Evolutionary conservation across 2,113 vertebrate genomes (phyloP), one percentile per base, ranked within the genome.

Genomic region (Merops nubicus): DNA sequence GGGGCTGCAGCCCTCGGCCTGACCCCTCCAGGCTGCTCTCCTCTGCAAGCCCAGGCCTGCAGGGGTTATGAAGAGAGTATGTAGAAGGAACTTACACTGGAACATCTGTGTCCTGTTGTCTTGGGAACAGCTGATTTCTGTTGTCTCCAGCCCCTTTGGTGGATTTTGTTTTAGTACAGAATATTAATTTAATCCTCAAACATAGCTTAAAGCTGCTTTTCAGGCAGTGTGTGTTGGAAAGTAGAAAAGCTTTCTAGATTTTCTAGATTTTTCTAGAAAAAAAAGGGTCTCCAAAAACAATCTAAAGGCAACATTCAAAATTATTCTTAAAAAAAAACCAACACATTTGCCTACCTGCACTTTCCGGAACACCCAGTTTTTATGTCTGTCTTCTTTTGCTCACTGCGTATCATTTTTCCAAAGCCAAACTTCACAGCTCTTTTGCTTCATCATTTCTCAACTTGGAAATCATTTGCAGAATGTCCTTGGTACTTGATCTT

Each of bases 31-130:
- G 9, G n/a, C 34, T 11, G 1, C 33, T 45, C n/a, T 57, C 57
- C 28, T 45, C 34, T n/a, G 43, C 43, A 60, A 33, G 15, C 18
- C 34, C 42, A 68, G 74, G 47, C 47, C 51, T 72, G 42, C 2
- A 7, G 77, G 13, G 11, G 5, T 48, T 82, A 75, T 50, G 43
- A 45, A 79, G 56, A 82, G 33, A 1, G 0, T 42, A 62, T 15
- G 22, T 42, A 82, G 54, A 47, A 90, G 36, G 40, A 81, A 36
- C 0, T 0, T 9, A 14, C 0, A 2, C 31, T 40, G 3, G 21
- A 59, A 68, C 23, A 34, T n/a, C 60, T 42, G 22, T 33, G 43
- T 79, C 33, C 51, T 59, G 5, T 54, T 88, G 33, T 64, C 38
- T 21, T 48, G 25, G 34, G 48, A 67, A 74, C 75, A 65, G 8